Percentiles rank a stretch among this genome's conserved stretches.
Evolutionary conservation across 2,888 invertebrate species (phyloP).

Genomic region (Clitarchus hookeri): DNA sequence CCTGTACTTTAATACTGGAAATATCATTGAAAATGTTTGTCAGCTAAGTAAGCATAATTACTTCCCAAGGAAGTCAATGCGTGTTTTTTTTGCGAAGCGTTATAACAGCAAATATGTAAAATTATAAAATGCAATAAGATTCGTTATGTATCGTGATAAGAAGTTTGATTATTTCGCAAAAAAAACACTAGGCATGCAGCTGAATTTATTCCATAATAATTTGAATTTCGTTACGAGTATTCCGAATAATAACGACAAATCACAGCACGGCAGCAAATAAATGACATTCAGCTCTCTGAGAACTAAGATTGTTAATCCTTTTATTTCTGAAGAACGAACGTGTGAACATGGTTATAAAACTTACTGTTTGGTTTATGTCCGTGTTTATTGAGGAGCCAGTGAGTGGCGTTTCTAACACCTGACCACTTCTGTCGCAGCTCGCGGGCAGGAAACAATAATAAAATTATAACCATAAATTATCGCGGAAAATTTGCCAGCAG

Average conservation of each 20-base stretch:
- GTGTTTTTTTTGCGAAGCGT: no score
- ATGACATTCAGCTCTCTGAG: not conserved
- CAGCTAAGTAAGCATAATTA: no score
- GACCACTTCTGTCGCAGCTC: slow-evolving; percentile 8
- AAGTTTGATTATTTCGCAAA: no score
- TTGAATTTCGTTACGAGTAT: no score
- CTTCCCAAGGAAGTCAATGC: no score
- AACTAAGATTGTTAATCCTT: not conserved
- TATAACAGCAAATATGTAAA: no score
- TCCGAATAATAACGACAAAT: not conserved
- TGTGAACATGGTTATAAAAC: slow-evolving; percentile 23
- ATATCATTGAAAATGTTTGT: no score
- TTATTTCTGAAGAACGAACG: not conserved
- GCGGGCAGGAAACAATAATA: not conserved
- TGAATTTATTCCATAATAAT: no score
- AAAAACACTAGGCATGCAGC: no score
- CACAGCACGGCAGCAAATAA: not conserved
- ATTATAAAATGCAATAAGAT: no score
- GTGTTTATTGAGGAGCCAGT: slow-evolving; percentile 14
- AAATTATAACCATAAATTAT: slow-evolving; percentile 19
- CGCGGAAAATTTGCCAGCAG: not conserved
- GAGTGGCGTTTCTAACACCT: not conserved
- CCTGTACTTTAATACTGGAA: no score
- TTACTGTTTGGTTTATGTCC: slow-evolving; percentile 24
- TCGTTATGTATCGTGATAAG: no score